phyloP scores from a whole-genome alignment of 1,140 invertebrate species.

The Gonatopus flavifemur region DNA sequence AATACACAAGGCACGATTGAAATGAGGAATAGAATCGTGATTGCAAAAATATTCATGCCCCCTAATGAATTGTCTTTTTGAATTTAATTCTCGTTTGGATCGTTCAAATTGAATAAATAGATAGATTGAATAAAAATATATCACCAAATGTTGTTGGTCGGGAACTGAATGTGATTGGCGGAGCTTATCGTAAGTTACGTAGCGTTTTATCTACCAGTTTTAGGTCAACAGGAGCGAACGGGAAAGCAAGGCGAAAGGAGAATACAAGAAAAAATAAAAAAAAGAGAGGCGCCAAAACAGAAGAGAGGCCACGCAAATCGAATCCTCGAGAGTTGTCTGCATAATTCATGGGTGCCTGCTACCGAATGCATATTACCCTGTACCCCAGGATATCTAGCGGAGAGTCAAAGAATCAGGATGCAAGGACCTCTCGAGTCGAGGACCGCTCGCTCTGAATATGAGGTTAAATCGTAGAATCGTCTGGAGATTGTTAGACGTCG shows the following conservation, averaged over 20 bases:
- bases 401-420: slow-evolving; percentile 27
- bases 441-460: slow-evolving; percentile 28
- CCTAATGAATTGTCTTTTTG: no score
- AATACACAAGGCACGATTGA: no score
- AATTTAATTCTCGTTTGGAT: no score
- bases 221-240: slow-evolving; percentile 35
- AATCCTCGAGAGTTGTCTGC: slow-evolving; percentile 33
- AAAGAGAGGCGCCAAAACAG: slow-evolving; percentile 5
- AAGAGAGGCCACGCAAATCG: slow-evolving; percentile 31
- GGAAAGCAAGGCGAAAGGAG: slow-evolving; percentile 2
- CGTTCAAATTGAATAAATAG: no score
- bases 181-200: no score
- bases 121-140: no score
- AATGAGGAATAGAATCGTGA: no score
- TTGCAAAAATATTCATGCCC: no score
- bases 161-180: no score
- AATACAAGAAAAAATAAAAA: neutral
- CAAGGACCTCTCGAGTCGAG: slow-evolving; percentile 26
- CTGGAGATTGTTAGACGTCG: slow-evolving; percentile 33
- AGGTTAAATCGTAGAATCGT: slow-evolving; percentile 35
- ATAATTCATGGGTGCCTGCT: slow-evolving; percentile 39
- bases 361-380: slow-evolving; percentile 38
- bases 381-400: slow-evolving; percentile 37
- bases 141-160: no score
- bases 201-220: no score